Evolutionary conservation across 37 sponge, comb jelly and placozoan species (phyloP).

Genomic region (Oopsacas minuta): DNA sequence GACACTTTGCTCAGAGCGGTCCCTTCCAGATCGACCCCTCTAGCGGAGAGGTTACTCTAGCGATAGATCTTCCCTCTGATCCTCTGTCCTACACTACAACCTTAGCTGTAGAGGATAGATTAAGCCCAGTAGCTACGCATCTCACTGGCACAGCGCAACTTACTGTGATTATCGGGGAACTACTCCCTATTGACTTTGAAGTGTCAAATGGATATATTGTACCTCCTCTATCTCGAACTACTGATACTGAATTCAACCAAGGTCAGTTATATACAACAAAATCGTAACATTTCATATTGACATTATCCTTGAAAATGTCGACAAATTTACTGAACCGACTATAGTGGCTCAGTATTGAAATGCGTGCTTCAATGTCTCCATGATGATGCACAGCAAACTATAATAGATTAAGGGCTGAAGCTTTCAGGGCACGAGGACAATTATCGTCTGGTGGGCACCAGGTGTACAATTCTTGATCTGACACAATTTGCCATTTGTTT

Average conservation of each 20-base stretch:
- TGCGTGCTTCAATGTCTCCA: too few species aligned
- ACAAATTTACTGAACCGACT: too few species aligned
- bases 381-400: too few species aligned
- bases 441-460: too few species aligned
- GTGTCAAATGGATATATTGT: slow-evolving; percentile 34
- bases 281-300: too few species aligned
- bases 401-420: too few species aligned
- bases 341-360: too few species aligned
- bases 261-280: background rate
- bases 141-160: slow-evolving; percentile 31
- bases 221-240: background rate
- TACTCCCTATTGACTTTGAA: slow-evolving; percentile 33
- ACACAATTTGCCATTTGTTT: too few species aligned
- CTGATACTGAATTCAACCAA: background rate
- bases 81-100: background rate
- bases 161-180: slow-evolving; percentile 40
- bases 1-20: background rate
- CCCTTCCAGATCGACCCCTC: background rate
- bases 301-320: too few species aligned
- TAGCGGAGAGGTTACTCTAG: background rate
- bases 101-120: slow-evolving; percentile 28
- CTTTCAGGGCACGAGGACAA: too few species aligned
- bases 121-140: slow-evolving; percentile 18
- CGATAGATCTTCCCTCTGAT: background rate
- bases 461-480: too few species aligned